Evolutionary conservation across 2,797 vertebrate genomes (phyloP).

Genomic region (Streptopelia turtur): DNA sequence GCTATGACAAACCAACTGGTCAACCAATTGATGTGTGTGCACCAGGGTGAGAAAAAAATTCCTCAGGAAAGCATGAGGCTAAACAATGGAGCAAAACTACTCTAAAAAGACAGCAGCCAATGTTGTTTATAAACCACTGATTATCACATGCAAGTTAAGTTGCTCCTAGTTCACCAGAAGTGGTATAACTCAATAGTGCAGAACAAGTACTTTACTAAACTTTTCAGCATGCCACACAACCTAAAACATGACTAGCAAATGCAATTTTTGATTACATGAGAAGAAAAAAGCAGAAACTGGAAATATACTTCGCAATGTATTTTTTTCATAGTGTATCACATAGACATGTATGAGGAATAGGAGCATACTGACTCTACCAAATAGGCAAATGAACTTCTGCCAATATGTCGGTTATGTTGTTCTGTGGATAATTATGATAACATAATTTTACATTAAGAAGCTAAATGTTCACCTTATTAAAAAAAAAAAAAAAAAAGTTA

Average conservation of each 20-base stretch:
- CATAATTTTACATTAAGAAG: background rate
- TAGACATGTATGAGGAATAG: background rate
- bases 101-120: background rate
- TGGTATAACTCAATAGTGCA: background rate
- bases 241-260: background rate
- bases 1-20: background rate
- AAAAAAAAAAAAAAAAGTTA: background rate
- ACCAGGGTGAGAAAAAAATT: background rate
- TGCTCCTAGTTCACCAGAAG: background rate
- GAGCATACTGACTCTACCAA: background rate
- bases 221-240: background rate
- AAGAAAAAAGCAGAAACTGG: background rate
- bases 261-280: background rate
- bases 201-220: conserved; percentile 14
- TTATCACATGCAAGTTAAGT: background rate
- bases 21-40: background rate
- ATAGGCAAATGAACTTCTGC: background rate
- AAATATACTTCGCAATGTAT: background rate
- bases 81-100: background rate
- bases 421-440: background rate
- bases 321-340: background rate
- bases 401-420: background rate
- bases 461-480: background rate
- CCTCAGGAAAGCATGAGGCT: background rate
- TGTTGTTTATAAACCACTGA: conserved; percentile 9